These are phyloP conservation scores for Megalurothrips usitatus DNA, from an alignment of 2,888 invertebrate species.

Conservation along the genomic window DNA sequence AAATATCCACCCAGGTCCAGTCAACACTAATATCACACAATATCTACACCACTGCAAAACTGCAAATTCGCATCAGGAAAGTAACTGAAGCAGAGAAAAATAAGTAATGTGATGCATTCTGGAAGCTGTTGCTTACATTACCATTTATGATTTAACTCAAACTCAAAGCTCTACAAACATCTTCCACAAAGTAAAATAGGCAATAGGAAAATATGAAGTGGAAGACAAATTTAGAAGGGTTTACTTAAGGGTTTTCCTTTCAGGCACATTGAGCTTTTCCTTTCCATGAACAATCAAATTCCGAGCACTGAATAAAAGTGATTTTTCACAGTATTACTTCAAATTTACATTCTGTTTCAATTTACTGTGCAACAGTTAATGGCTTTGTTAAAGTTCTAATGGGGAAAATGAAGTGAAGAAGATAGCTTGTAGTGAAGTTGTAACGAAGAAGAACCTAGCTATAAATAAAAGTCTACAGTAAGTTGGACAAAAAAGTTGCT, in stretches of 20 bases:
- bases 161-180: too few relatives aligned
- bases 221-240: neutral
- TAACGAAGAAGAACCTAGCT: neutral
- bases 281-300: too few relatives aligned
- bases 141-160: too few relatives aligned
- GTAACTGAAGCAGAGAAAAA: too few relatives aligned
- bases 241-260: neutral
- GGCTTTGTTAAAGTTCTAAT: neutral
- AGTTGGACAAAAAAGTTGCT: too few relatives aligned
- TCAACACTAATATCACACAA: conserved; percentile 20
- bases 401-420: neutral
- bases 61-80: too few relatives aligned
- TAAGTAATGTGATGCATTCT: too few relatives aligned
- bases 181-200: too few relatives aligned
- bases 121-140: too few relatives aligned
- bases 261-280: too few relatives aligned
- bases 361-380: neutral
- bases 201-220: too few relatives aligned
- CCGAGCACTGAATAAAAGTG: neutral
- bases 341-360: neutral
- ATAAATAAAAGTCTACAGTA: neutral
- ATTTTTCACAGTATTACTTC: neutral
- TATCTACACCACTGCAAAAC: neutral
- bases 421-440: neutral
- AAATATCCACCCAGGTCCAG: neutral